Conservation (phyloP, 2,113 vertebrate genomes). For the Catharus minimus region DNA sequence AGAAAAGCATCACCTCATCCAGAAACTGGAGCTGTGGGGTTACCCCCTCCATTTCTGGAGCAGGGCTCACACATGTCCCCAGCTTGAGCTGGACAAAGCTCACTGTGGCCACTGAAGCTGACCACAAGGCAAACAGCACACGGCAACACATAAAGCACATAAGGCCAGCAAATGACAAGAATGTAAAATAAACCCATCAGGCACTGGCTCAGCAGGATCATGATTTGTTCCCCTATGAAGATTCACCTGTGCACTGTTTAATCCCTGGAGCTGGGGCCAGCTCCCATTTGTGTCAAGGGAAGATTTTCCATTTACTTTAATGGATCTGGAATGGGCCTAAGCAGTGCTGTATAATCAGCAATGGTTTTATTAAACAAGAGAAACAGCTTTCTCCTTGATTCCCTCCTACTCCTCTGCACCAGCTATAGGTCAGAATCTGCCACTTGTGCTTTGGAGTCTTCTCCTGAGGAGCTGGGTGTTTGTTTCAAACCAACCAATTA, state of each 20-base stretch:
- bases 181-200: background rate
- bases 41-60: background rate
- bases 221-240: background rate
- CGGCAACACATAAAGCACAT: background rate
- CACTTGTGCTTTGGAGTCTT: background rate
- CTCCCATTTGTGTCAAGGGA: background rate
- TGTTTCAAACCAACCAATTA: background rate
- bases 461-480: fast-evolving
- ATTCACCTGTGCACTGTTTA: background rate
- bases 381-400: background rate
- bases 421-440: constrained; percentile 3
- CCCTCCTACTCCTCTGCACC: background rate
- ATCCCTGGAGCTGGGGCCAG: background rate
- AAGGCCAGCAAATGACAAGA: background rate
- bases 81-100: background rate
- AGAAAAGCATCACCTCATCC: background rate
- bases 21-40: fast-evolving
- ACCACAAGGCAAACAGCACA: background rate
- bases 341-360: background rate
- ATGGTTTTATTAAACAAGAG: constrained; percentile 1
- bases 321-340: background rate
- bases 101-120: background rate
- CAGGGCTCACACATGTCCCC: no score
- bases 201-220: background rate
- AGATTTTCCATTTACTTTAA: constrained; percentile 31